Evolutionary conservation across 2,113 vertebrate genomes (phyloP).

Genomic region (Onychorhynchus coronatus): DNA sequence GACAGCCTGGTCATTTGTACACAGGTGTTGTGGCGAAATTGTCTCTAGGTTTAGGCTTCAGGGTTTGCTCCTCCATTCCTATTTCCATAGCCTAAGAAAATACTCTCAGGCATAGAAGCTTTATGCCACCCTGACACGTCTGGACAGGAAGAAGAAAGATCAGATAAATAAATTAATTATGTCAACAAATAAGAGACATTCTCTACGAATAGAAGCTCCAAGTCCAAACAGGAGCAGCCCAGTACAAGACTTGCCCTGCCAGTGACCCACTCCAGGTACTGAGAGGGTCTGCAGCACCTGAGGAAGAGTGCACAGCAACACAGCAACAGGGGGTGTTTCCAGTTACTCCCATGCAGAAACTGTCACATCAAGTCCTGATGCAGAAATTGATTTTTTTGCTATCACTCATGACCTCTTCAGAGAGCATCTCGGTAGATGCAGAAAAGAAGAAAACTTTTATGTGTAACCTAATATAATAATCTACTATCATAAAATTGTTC

Average conservation of each 20-base stretch:
- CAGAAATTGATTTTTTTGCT: neutral
- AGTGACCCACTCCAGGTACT: neutral
- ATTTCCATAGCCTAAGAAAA: slow-evolving; percentile 23
- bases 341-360: neutral
- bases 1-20: neutral
- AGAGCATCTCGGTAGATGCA: neutral
- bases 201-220: neutral
- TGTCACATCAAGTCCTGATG: neutral
- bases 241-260: neutral
- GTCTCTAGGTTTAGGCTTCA: neutral
- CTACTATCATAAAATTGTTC: neutral
- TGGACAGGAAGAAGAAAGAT: slow-evolving; percentile 7
- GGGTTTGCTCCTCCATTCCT: neutral
- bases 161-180: slow-evolving; percentile 17
- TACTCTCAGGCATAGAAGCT: neutral
- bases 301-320: neutral
- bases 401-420: neutral
- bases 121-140: neutral
- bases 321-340: neutral
- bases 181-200: neutral
- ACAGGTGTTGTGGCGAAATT: neutral
- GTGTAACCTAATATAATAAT: neutral
- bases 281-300: neutral
- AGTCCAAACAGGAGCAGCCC: neutral
- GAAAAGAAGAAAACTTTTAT: neutral